Base-by-base conservation (phyloP, 2,113 vertebrate genomes). In the Clarias gariepinus region DNA sequence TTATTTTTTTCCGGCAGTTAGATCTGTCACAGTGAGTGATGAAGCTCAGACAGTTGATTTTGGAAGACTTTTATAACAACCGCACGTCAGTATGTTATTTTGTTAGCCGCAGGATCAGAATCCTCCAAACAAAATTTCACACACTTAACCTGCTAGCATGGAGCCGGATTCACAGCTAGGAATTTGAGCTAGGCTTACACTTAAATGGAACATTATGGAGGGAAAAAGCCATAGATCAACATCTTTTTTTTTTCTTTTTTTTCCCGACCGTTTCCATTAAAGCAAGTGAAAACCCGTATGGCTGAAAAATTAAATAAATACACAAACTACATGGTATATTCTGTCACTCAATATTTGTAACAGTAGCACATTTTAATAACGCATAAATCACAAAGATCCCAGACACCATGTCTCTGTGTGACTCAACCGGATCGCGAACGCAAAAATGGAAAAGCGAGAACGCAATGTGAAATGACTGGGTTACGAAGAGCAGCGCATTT, bases 41-140 rank as follows among this genome's bases (percentile, higher is more conserved):
- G 93, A 93, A 92, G 91, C 93, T 92, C 91, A 90, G 89, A 87
- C 91, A 93, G 94, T 94, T 86, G 92, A 94, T 94, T 94, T 93
- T 93, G 91, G 91, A 94, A 90, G 91, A 94, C 91, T 93, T 94
- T 94, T 92, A 93, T 94, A 94, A 94, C 93, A 93, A 92, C 91
- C 90, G 52, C 61, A 86, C 33, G 41, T 58, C 77, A 86, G 23
- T 18, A 23, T 64, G 64, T 36, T 82, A 64, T 82, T 74, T 64
- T 23, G 69, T 28, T 87, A 82, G 69, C 57, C 86, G 55, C 80
- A 82, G 36, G 41, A 66, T 82, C 80, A 71, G 82, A 10, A 61
- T 55, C 64, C 41, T 53, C 57, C 58, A 82, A 64, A 55, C 25
- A 57, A 68, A 76, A 57, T 74, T 82, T 76, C 64, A 86, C 79